Evolutionary conservation across 2,888 invertebrate genomes (phyloP).

Genomic region (Watsonalla binaria): DNA sequence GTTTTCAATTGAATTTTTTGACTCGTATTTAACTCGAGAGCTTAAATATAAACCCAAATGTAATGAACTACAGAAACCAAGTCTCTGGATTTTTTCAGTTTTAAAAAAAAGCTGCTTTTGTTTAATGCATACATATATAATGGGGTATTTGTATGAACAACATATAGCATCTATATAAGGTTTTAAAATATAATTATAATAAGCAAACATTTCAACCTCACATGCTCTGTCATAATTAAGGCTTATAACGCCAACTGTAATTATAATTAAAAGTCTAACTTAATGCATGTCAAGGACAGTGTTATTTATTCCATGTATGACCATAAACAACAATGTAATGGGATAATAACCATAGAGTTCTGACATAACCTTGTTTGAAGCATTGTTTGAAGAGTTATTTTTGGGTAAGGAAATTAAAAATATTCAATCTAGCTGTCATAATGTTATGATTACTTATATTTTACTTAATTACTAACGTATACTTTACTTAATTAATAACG

Average conservation of each 20-base stretch:
- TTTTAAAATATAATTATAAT: background rate
- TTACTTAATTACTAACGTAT: too few relatives aligned
- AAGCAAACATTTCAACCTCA: background rate
- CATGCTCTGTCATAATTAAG: conserved; percentile 1
- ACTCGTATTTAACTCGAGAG: too few relatives aligned
- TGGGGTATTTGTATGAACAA: too few relatives aligned
- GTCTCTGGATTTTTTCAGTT: too few relatives aligned
- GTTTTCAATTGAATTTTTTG: too few relatives aligned
- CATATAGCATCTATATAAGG: background rate
- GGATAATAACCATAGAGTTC: conserved; percentile 17
- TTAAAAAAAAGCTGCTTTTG: too few relatives aligned
- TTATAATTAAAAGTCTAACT: conserved; percentile 17
- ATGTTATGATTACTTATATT: too few relatives aligned
- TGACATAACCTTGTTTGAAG: conserved; percentile 10
- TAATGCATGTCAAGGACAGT: conserved; percentile 33
- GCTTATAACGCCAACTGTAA: conserved; percentile 7
- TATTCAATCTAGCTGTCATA: background rate
- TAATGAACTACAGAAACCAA: too few relatives aligned
- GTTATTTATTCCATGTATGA: conserved; percentile 29
- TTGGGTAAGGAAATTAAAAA: background rate
- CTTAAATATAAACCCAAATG: too few relatives aligned
- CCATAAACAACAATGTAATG: conserved; percentile 24
- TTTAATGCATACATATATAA: too few relatives aligned
- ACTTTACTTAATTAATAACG: too few relatives aligned
- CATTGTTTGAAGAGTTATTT: background rate